A percentile compares a stretch with the other conserved stretches of the same genome.
phyloP scores from a whole-genome alignment of 1,140 invertebrate species.

The Dreissena rostriformis region DNA sequence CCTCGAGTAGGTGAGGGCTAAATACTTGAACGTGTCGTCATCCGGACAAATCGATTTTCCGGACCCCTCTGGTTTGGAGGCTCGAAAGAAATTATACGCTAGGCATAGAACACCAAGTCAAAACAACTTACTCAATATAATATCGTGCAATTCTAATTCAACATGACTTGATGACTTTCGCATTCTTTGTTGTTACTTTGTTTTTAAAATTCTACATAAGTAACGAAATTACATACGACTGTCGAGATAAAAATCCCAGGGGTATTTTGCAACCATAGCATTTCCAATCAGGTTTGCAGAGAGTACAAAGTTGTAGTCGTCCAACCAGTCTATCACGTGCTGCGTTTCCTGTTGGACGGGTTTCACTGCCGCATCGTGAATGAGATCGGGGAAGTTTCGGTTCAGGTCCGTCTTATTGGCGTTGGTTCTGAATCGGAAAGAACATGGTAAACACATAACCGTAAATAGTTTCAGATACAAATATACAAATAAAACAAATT shows the following conservation, averaged over 20 bases:
- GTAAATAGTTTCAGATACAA: background rate
- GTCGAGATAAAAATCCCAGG: too few relatives aligned
- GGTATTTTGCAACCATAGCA: conserved; percentile 94
- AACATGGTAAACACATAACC: background rate
- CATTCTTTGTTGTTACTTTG: background rate
- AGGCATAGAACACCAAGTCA: too few relatives aligned
- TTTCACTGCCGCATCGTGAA: conserved; percentile 83
- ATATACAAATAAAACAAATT: background rate
- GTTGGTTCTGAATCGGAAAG: conserved; percentile 20
- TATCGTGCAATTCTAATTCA: background rate
- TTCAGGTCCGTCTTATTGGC: conserved; percentile 91
- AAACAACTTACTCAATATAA: background rate
- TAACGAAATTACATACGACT: background rate
- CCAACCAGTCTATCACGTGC: conserved; percentile 96
- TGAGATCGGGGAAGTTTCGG: conserved; percentile 97
- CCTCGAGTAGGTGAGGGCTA: conserved; percentile 70
- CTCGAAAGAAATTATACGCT: background rate
- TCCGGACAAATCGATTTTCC: conserved; percentile 79
- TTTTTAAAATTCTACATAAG: background rate
- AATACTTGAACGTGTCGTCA: conserved; percentile 65
- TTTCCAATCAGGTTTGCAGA: conserved; percentile 98
- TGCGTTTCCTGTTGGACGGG: conserved; percentile 88
- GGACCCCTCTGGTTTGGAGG: background rate
- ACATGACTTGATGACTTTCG: background rate
- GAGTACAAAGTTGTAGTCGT: conserved; percentile 92